Evolutionary conservation across 2,888 invertebrate genomes (phyloP).

Genomic region (Subacronicta megacephala): DNA sequence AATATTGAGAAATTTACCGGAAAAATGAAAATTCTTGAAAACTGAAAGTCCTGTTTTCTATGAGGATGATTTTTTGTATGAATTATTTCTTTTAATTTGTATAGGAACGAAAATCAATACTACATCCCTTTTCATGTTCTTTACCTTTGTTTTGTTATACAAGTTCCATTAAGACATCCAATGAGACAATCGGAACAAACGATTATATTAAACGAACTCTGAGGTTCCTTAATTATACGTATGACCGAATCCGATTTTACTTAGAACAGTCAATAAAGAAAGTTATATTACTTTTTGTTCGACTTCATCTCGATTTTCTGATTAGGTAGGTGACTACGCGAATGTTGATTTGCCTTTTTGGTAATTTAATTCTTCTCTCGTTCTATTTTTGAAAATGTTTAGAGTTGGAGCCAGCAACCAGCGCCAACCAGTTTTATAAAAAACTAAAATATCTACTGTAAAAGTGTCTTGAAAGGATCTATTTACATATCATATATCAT

Average conservation of each 20-base stretch:
- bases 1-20: too few relatives aligned
- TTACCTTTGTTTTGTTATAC: neutral
- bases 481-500: too few relatives aligned
- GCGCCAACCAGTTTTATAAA: too few relatives aligned
- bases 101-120: too few relatives aligned
- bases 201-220: constrained; percentile 52
- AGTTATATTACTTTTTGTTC: constrained; percentile 86
- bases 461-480: too few relatives aligned
- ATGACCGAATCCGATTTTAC: constrained; percentile 75
- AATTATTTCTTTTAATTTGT: too few relatives aligned
- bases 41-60: too few relatives aligned
- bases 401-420: too few relatives aligned
- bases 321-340: constrained; percentile 65
- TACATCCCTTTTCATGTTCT: neutral
- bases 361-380: constrained; percentile 47
- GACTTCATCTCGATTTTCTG: constrained; percentile 68
- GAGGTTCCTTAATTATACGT: constrained; percentile 75
- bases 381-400: neutral
- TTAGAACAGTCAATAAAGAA: constrained; percentile 78
- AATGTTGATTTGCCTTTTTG: constrained; percentile 60
- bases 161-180: constrained; percentile 15
- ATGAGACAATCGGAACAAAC: constrained; percentile 31
- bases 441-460: too few relatives aligned
- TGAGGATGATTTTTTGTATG: too few relatives aligned
- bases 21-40: too few relatives aligned